Evolutionary conservation across 2,113 vertebrate genomes (phyloP), one percentile per base, ranked within the genome.

Genomic region (Taxidea taxus): DNA sequence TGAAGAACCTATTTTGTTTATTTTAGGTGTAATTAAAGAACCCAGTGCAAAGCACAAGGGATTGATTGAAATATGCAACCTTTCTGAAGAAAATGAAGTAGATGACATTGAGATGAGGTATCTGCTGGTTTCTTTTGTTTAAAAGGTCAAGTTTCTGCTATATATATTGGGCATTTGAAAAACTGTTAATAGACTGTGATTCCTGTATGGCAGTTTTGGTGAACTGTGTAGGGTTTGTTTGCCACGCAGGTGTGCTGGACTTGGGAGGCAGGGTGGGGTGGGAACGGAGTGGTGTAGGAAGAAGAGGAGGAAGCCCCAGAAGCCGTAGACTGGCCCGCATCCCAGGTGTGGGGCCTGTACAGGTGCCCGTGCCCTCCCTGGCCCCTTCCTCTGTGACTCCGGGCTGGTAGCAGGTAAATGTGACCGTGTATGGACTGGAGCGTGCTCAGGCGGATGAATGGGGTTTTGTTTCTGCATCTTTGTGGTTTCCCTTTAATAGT

Each of bases 21-120:
- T 96, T 99, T 98, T 98, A 99, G 98, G 98, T 98, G 98, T 97
- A 95, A 87, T 98, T 94, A 99, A 98, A 97, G 98, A 98, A 93
- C 98, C 98, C 95, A 98, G 98, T 96, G 98, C 87, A 68, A 99
- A 98, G 96, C 98, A 98, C 97, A 98, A 98, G 96, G 98, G 98
- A 96, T 95, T 98, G 97, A 96, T 99, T 98, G 98, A 99, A 98
- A 99, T 98, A 98, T 98, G 98, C 97, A 98, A 89, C 97, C 98
- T 99, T 95, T 99, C 98, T 97, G 98, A 99, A 98, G 99, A 99
- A 98, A 99, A 98, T 95, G 98, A 98, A 98, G 98, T 99, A 80
- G 98, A 98, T 97, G 98, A 98, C 98, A 98, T 98, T 27, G 98
- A 99, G 97, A 98, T 60, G 98, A 99, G 89, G 98, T 98, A 98